Percentiles rank a stretch among this genome's conserved stretches.
Conservation (phyloP, 2,797 vertebrate species). For the Phylloscopus collybita region DNA sequence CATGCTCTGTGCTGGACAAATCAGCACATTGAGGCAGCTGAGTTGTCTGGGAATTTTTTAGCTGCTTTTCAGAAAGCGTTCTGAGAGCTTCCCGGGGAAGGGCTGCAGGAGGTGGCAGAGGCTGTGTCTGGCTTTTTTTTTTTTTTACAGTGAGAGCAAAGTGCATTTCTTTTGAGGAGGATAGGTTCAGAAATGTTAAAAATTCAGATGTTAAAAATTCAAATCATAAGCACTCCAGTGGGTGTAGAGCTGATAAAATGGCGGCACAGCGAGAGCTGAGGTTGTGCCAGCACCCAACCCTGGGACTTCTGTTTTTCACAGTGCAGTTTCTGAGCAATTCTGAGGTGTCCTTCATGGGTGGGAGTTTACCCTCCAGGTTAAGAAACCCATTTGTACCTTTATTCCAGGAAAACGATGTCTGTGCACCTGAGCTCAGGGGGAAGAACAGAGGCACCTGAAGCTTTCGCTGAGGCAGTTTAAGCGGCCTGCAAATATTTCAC, state of each 20-base stretch:
- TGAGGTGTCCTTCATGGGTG: rapidly evolving
- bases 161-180: not conserved
- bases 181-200: not conserved
- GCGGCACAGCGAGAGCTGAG: not conserved
- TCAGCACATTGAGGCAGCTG: rapidly evolving
- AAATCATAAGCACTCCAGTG: not conserved
- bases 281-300: rapidly evolving
- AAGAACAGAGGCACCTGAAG: not conserved
- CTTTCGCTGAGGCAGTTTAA: not conserved
- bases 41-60: not conserved
- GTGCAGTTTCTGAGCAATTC: not conserved
- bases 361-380: not conserved
- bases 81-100: not conserved
- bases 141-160: rapidly evolving
- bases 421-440: rapidly evolving
- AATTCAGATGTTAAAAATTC: not conserved
- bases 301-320: not conserved
- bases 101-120: not conserved
- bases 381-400: not conserved
- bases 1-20: not conserved
- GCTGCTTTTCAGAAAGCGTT: rapidly evolving
- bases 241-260: not conserved
- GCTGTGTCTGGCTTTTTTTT: not conserved
- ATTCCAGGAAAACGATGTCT: not conserved
- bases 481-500: not conserved